phyloP scores from a whole-genome alignment of 1,140 invertebrate genomes.

The Batillaria attramentaria region DNA sequence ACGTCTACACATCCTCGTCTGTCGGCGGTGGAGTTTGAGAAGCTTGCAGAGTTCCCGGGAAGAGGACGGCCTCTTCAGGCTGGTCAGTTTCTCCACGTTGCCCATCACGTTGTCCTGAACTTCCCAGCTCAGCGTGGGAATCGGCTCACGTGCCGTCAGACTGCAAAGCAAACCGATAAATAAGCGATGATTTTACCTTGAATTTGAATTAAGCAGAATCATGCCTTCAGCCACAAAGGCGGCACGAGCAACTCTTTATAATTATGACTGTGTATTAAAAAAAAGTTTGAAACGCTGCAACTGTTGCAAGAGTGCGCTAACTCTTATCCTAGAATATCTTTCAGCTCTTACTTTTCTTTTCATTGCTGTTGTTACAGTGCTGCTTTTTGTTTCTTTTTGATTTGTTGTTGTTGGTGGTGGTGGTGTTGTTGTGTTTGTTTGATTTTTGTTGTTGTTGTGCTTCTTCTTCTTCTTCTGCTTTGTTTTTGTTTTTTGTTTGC shows the following conservation, averaged over 20 bases:
- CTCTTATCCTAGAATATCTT: background rate
- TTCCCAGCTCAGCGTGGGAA: slow-evolving; percentile 31
- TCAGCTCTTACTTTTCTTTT: background rate
- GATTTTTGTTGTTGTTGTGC: too few species aligned
- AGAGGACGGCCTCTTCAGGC: slow-evolving; percentile 9
- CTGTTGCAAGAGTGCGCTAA: background rate
- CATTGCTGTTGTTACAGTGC: too few species aligned
- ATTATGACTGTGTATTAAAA: background rate
- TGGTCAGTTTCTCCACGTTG: slow-evolving; percentile 11
- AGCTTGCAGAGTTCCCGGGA: slow-evolving; percentile 55
- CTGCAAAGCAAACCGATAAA: background rate
- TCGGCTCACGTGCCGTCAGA: slow-evolving; percentile 38
- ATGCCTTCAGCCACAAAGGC: background rate
- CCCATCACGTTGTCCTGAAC: slow-evolving; percentile 34
- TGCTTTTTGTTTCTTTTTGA: too few species aligned
- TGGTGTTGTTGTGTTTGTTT: too few species aligned
- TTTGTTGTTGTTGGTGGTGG: too few species aligned
- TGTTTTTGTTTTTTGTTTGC: too few species aligned
- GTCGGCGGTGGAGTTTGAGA: slow-evolving; percentile 58
- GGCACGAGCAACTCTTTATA: background rate
- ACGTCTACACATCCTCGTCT: slow-evolving; percentile 57
- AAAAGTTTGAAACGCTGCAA: background rate
- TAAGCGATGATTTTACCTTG: background rate
- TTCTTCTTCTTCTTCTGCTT: too few species aligned
- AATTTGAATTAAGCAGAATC: too few species aligned